Evolutionary conservation across 2,888 invertebrate species (phyloP).

Genomic region (Blomia tropicalis): DNA sequence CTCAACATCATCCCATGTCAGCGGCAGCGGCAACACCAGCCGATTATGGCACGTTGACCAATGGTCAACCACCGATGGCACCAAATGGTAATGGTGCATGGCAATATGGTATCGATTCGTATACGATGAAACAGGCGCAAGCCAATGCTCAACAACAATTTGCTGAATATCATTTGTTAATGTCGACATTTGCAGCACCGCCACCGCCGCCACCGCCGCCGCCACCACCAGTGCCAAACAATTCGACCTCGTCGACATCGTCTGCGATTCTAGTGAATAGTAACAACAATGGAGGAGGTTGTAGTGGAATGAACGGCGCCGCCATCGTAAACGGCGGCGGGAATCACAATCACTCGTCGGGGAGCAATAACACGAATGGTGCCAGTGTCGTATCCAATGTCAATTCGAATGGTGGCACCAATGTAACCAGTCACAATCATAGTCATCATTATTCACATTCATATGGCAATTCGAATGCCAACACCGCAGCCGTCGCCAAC

Average conservation of each 20-base stretch:
- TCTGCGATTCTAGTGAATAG: neutral
- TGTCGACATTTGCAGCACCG: conserved; percentile 8
- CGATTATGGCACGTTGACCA: neutral
- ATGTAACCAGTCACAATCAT: neutral
- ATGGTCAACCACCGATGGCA: neutral
- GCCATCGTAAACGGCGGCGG: neutral
- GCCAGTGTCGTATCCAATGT: neutral
- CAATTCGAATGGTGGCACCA: neutral
- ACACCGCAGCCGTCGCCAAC: neutral
- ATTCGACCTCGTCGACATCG: neutral
- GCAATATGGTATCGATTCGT: conserved; percentile 4
- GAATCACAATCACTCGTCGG: neutral
- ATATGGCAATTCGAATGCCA: neutral
- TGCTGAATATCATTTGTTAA: conserved; percentile 4
- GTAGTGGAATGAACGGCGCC: neutral
- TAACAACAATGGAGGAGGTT: neutral
- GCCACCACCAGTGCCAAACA: neutral
- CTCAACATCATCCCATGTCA: neutral
- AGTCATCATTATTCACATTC: neutral
- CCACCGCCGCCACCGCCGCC: conserved; percentile 10
- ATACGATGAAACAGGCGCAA: conserved; percentile 8
- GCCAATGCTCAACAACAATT: conserved; percentile 12
- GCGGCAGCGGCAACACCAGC: neutral
- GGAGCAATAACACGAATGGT: neutral
- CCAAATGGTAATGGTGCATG: neutral